Evolutionary conservation across 92 coral and sea anemone genomes (phyloP).

Genomic region (Isaurus tuberculatus): DNA sequence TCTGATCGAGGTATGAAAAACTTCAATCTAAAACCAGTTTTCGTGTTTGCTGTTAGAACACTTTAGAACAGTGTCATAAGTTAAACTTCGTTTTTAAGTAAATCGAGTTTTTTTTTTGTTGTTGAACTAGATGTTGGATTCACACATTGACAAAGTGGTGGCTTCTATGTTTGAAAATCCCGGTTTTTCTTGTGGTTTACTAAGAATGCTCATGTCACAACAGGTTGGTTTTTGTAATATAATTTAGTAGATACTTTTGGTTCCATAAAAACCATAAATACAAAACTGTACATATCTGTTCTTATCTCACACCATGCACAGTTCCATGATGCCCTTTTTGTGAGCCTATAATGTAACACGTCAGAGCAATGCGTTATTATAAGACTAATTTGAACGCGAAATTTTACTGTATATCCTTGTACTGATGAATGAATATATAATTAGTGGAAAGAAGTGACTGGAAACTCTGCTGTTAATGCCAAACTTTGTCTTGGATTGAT

Average conservation of each 20-base stretch:
- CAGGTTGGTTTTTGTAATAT: constrained; percentile 68
- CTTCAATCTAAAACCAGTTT: not conserved
- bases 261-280: no score
- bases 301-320: no score
- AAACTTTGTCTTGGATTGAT: no score
- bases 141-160: constrained; percentile 53
- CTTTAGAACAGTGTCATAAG: not conserved
- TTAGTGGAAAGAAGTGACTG: no score
- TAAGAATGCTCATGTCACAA: constrained; percentile 85
- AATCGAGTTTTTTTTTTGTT: not conserved
- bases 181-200: constrained; percentile 73
- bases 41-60: not conserved
- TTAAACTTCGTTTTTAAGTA: not conserved
- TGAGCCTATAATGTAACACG: no score
- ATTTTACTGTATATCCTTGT: no score
- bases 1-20: constrained; percentile 55
- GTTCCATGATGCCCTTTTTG: no score
- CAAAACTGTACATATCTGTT: no score
- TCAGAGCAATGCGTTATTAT: no score
- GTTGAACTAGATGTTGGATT: constrained; percentile 62
- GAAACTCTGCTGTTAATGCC: no score
- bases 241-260: not conserved
- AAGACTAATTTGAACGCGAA: no score
- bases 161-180: constrained; percentile 65
- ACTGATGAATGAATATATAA: no score